Percentiles rank a stretch among this genome's conserved stretches.
phyloP scores from a whole-genome alignment of 2,888 invertebrate genomes.

The Limnephilus lunatus region DNA sequence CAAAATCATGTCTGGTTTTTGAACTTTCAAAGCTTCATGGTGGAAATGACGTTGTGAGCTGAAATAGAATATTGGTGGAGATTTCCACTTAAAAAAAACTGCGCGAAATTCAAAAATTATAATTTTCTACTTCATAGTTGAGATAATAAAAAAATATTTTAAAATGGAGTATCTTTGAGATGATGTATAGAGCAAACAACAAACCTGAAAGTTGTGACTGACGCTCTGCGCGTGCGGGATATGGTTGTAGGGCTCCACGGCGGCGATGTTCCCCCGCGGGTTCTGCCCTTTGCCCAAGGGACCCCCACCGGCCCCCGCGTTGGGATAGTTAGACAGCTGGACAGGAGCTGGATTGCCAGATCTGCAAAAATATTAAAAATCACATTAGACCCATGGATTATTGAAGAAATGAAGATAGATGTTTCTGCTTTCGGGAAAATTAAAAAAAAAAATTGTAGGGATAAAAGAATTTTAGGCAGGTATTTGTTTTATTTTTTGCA shows the following conservation, averaged over 20 bases:
- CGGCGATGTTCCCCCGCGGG: slow-evolving; percentile 88
- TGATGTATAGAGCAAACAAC: not conserved
- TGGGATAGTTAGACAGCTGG: slow-evolving; percentile 75
- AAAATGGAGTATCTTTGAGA: not conserved
- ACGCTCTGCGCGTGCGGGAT: slow-evolving; percentile 83
- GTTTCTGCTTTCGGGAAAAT: not conserved
- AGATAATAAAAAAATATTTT: not conserved
- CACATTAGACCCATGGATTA: not conserved
- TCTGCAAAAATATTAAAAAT: slow-evolving; percentile 69
- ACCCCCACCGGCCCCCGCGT: slow-evolving; percentile 70
- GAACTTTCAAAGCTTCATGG: not conserved
- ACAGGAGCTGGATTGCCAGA: slow-evolving; percentile 75
- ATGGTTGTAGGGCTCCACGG: slow-evolving; percentile 92
- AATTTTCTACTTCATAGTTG: not conserved
- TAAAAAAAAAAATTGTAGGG: not conserved
- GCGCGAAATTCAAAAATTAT: not conserved
- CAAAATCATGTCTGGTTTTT: too few species aligned
- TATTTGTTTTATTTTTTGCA: too few species aligned
- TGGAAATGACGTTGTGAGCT: too few species aligned
- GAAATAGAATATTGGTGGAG: not conserved
- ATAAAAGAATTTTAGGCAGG: not conserved
- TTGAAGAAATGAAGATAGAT: not conserved
- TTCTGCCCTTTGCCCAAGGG: slow-evolving; percentile 74
- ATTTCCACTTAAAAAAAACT: too few species aligned
- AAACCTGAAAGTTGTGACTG: slow-evolving; percentile 62